Base-by-base conservation (phyloP, 1,140 invertebrate genomes). In the Dendrolimus punctatus region DNA sequence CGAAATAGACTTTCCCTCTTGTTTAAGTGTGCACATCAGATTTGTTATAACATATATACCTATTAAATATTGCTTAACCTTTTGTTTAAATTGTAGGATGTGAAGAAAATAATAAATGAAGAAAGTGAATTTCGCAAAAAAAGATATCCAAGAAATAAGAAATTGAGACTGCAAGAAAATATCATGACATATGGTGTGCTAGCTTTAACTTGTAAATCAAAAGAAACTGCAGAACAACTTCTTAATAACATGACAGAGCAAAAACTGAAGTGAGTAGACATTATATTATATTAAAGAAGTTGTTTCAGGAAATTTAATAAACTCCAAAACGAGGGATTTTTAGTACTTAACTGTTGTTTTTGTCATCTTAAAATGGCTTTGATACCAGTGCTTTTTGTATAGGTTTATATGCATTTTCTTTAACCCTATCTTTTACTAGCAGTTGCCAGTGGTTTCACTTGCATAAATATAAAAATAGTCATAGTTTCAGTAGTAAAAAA, bases 111-210 rank as follows among this genome's bases (percentile, higher is more conserved):
- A 48, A 92, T 98, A 55, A 85, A 89, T 57, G 71, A 73, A 39
- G 76, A 84, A 57, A 70, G 62, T 41, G 73, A 80, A 68, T 55
- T 43, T 49, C 57, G 62, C 0, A 80, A 75, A 49, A 73, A 64
- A 53, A 70, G 62, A 43, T 60, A 69, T 57, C 76, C 72, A 47
- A 54, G 71, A 2, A 74, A 76, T 41, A 83, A 85, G 43, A 89
- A 89, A 47, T 65, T 87, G 6, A 83, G 87, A 51, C 70, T 96
- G 8, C 80, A 84, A 43, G 91, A 93, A 5, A 91, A 97, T 80
- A 88, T 96, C 54, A 88, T 95, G 46, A 97, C 96, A 1, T 98
- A 94, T 88, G 96, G 95, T 39, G 91, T 93, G 3, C 76, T 98
- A n/a, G 93, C 96, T 4, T 68, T 96, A 53, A 89, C 92, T 5